Conservation (phyloP, 2,888 invertebrate species). For the Tinea trinotella region DNA sequence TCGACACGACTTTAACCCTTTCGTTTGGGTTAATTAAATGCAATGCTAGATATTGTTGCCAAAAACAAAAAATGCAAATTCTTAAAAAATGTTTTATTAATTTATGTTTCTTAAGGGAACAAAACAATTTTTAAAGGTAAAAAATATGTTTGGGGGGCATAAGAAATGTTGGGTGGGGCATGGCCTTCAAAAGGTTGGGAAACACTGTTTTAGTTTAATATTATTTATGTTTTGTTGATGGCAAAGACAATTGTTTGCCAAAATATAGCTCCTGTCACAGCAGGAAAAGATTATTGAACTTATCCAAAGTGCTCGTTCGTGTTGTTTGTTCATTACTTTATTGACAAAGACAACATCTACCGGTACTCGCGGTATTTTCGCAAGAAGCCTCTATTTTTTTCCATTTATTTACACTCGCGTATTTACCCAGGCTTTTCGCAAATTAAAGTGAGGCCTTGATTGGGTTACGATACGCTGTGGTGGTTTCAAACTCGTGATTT, state of each 20-base stretch:
- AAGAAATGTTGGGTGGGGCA: no score
- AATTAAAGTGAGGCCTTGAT: conserved; percentile 46
- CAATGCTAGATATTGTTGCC: no score
- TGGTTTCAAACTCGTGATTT: not conserved
- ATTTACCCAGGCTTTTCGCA: conserved; percentile 48
- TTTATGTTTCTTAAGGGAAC: no score
- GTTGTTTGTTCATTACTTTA: conserved; percentile 41
- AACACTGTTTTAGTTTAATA: no score
- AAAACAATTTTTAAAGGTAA: no score
- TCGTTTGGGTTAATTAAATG: no score
- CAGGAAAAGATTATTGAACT: conserved; percentile 21
- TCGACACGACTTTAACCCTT: no score
- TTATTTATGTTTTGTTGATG: no score
- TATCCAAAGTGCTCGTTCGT: conserved; percentile 54
- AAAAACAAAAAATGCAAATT: no score
- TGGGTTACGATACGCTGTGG: conserved; percentile 37
- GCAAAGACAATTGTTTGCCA: not conserved
- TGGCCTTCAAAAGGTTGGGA: no score
- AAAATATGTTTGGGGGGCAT: no score
- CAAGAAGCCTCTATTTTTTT: conserved; percentile 15
- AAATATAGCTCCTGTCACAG: conserved; percentile 12
- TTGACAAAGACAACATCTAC: conserved; percentile 62
- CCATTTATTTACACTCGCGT: conserved; percentile 23
- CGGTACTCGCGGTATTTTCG: conserved; percentile 25
- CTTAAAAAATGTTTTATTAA: no score